These are phyloP conservation scores for Macrosiphum euphorbiae DNA, from an alignment of 2,888 invertebrate species.

Conservation along the genomic window DNA sequence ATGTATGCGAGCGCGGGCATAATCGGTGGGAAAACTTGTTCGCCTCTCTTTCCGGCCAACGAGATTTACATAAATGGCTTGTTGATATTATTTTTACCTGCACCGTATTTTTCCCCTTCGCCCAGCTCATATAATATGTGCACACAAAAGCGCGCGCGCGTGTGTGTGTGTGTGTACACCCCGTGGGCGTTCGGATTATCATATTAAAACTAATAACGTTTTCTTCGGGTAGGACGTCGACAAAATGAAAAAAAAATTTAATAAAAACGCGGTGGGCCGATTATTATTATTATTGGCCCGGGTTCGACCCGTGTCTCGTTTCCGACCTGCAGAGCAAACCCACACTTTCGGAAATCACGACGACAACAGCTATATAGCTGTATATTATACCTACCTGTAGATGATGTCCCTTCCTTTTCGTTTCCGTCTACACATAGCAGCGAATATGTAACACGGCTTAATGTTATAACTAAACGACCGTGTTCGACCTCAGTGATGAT, in stretches of 20 bases:
- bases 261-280: constrained; percentile 48
- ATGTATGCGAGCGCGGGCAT: too few relatives aligned
- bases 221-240: constrained; percentile 28
- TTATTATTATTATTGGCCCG: constrained; percentile 39
- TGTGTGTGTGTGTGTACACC: background rate
- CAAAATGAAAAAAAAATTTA: background rate
- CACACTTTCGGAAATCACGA: constrained; percentile 42
- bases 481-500: background rate
- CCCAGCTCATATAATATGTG: background rate
- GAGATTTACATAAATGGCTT: constrained; percentile 63
- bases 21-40: constrained; percentile 59
- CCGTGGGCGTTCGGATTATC: constrained; percentile 56
- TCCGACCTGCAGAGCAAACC: background rate
- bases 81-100: constrained; percentile 51
- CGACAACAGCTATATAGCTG: background rate
- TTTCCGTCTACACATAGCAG: background rate
- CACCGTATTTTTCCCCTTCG: constrained; percentile 39
- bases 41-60: constrained; percentile 58
- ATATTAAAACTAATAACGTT: background rate
- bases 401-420: background rate
- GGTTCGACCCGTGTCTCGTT: constrained; percentile 19
- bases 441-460: background rate
- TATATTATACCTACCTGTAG: background rate
- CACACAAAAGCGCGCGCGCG: background rate
- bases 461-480: background rate